phyloP scores from a whole-genome alignment of 2,113 vertebrate genomes.

The Neolamprologus hecqui region DNA sequence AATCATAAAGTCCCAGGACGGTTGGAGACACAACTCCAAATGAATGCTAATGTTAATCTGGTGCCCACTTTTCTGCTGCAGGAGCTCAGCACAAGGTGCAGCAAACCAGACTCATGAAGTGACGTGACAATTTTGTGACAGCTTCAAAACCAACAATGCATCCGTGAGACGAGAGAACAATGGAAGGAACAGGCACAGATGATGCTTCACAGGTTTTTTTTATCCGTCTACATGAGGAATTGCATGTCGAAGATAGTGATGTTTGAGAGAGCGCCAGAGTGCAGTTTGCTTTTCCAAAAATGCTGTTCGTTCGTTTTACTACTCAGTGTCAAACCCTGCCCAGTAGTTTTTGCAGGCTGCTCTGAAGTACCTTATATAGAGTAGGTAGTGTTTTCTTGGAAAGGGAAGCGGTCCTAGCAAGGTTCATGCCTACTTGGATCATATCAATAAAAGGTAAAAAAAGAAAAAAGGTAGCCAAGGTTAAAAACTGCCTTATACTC shows the following conservation, averaged over 20 bases:
- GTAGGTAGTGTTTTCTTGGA: background rate
- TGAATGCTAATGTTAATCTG: background rate
- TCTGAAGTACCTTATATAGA: background rate
- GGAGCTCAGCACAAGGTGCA: background rate
- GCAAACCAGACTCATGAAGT: background rate
- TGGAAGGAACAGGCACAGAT: background rate
- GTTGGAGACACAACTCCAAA: background rate
- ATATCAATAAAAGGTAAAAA: background rate
- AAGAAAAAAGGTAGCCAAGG: background rate
- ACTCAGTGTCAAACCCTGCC: background rate
- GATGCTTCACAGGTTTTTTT: background rate
- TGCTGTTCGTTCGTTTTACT: background rate
- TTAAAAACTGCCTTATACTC: background rate
- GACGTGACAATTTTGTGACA: background rate
- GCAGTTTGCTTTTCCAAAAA: background rate
- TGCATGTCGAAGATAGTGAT: background rate
- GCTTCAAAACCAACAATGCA: background rate
- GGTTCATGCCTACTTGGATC: background rate
- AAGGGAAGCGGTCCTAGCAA: background rate
- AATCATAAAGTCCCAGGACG: background rate
- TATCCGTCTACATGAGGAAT: background rate
- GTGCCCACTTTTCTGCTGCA: background rate
- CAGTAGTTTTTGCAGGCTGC: background rate
- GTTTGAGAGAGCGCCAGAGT: background rate
- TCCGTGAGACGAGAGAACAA: accelerated